Percentiles rank a stretch among this genome's conserved stretches.
These are phyloP conservation scores for Synanthedon formicaeformis DNA, from an alignment of 2,888 invertebrate species.

Conservation along the genomic window DNA sequence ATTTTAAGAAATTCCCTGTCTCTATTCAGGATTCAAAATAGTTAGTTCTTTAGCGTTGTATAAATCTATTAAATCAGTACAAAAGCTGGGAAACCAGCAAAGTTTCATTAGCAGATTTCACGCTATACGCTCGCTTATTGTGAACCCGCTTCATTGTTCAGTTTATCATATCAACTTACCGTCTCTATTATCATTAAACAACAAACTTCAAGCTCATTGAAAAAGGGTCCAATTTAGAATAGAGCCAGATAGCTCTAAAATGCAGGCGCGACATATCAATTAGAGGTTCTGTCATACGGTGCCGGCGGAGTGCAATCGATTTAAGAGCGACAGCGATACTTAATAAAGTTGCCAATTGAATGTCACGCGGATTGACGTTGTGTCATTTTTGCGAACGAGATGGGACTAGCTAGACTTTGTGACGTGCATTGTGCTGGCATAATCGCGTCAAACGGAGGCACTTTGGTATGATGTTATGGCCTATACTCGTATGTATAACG, in stretches of 20 bases:
- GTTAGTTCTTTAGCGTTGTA: no score
- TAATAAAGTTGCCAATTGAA: background rate
- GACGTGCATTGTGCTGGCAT: constrained; percentile 33
- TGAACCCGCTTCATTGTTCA: constrained; percentile 34
- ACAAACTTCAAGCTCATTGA: constrained; percentile 8
- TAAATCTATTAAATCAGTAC: background rate
- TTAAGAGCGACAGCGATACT: constrained; percentile 12
- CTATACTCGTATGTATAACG: background rate
- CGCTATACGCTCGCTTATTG: constrained; percentile 35
- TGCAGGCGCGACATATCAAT: constrained; percentile 26
- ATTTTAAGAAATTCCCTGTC: no score
- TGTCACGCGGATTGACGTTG: constrained; percentile 7
- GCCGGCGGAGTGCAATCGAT: constrained; percentile 17
- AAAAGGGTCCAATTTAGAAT: constrained; percentile 9
- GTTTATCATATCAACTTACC: constrained; percentile 16
- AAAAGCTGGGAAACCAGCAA: background rate
- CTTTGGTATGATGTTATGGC: background rate
- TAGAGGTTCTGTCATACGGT: constrained; percentile 23
- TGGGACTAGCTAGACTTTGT: constrained; percentile 21
- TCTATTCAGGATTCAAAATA: no score
- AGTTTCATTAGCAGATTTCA: constrained; percentile 25
- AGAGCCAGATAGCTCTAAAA: constrained; percentile 23
- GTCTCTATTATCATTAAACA: constrained; percentile 16
- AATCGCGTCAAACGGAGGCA: constrained; percentile 34
- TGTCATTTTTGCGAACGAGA: constrained; percentile 7